These are phyloP conservation scores for Erebia epiphron DNA, from an alignment of 2,888 invertebrate genomes.

Conservation along the genomic window DNA sequence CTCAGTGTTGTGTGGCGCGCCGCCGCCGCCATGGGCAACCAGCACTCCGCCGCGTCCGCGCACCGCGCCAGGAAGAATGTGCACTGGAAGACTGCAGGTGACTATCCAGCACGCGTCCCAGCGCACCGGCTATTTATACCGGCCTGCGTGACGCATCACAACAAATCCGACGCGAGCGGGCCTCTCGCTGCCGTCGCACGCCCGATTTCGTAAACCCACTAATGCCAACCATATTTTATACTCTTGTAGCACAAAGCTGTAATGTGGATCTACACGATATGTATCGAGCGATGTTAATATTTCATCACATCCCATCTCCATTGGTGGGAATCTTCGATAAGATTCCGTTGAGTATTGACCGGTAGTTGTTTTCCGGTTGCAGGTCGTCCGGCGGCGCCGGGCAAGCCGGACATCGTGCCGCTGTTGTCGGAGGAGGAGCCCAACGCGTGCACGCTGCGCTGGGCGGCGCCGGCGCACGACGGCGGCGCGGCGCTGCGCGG, in stretches of 20 bases:
- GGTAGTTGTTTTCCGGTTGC: slow-evolving; percentile 51
- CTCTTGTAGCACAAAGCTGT: background rate
- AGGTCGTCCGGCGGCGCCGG: slow-evolving; percentile 91
- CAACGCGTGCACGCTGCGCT: slow-evolving; percentile 91
- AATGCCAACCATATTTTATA: background rate
- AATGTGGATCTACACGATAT: background rate
- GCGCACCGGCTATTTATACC: slow-evolving; percentile 12
- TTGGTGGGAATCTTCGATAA: too few relatives aligned
- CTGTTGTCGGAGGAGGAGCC: slow-evolving; percentile 87
- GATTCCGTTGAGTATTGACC: background rate
- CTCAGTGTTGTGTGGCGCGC: slow-evolving; percentile 78
- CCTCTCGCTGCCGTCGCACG: slow-evolving; percentile 71
- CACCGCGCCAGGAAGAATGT: slow-evolving; percentile 88
- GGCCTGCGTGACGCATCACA: slow-evolving; percentile 36
- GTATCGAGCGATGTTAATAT: background rate
- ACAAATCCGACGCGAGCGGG: slow-evolving; percentile 55
- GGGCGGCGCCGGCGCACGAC: slow-evolving; percentile 91
- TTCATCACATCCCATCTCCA: too few relatives aligned
- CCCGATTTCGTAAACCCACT: background rate
- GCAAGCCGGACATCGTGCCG: slow-evolving; percentile 91
- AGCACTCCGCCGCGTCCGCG: slow-evolving; percentile 76
- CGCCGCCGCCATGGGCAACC: slow-evolving; percentile 82
- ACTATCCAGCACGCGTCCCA: slow-evolving; percentile 45
- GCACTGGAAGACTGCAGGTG: slow-evolving; percentile 94
- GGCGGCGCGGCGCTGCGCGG: slow-evolving; percentile 94